These are phyloP conservation scores for Butorides virescens DNA, from an alignment of 2,113 vertebrate species.

Conservation along the genomic window DNA sequence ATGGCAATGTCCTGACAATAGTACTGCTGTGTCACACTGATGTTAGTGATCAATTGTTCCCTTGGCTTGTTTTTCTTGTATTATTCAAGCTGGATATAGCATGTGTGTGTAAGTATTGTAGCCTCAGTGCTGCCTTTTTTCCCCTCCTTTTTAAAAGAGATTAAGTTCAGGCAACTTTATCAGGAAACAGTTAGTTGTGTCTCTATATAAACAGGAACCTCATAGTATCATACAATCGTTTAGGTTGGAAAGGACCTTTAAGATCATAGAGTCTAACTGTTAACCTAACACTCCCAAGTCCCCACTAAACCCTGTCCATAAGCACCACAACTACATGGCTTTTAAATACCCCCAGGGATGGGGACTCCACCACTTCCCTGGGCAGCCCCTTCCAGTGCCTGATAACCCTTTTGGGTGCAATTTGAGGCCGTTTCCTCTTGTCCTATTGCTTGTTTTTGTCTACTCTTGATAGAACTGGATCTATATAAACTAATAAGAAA, in stretches of 20 bases:
- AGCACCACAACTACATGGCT: no score
- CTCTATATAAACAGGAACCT: neutral
- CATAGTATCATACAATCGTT: neutral
- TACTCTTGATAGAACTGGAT: neutral
- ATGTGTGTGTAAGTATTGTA: fast-evolving
- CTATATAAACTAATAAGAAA: neutral
- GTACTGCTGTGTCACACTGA: neutral
- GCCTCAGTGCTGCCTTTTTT: neutral
- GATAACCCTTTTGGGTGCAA: neutral
- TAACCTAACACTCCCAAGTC: no score
- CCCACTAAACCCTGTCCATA: no score
- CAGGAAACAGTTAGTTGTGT: neutral
- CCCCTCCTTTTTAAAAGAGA: neutral
- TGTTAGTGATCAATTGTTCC: neutral
- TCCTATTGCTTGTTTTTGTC: neutral
- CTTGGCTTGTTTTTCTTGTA: neutral
- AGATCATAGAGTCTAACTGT: no score
- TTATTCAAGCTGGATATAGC: neutral
- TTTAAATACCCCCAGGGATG: no score
- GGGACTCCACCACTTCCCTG: no score
- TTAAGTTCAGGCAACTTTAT: neutral
- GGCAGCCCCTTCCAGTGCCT: no score
- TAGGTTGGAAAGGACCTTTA: no score
- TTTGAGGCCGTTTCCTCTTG: neutral
- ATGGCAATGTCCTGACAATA: neutral